Base-by-base conservation (phyloP, 2,797 vertebrate genomes). In the Parauchenoglanis ngamensis region DNA sequence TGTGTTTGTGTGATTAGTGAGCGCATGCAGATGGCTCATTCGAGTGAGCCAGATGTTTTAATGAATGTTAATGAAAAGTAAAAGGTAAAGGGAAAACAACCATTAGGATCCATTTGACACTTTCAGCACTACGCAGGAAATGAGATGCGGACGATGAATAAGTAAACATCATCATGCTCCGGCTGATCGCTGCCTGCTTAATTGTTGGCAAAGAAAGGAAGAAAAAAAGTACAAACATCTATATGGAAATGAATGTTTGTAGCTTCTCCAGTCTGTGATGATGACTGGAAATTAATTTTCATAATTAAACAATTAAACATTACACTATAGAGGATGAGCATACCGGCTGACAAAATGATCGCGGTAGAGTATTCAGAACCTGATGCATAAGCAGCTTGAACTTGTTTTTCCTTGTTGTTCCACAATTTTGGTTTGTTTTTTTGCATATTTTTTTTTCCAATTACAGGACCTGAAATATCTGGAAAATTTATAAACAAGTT, bases 11-110 rank as follows among this genome's bases (percentile, higher is more conserved):
- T 86, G 92, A 93, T 82, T 92, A 91, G 13, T n/a, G 89, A 87
- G 91, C 92, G 84, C 91, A 87, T 91, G 92, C 95, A 96, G 95
- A 95, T 95, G 95, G 94, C 92, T 93, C 92, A 92, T 93, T 96
- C 92, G 91, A 94, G 92, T 91, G 92, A 94, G 93, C 94, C 95
- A 96, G 95, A 95, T 96, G 95, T 96, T 96, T 95, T 94, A 95
- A 96, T 95, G 94, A 96, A 95, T 96, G 94, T 94, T 96, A 95
- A 96, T 95, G 94, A 93, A 95, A 95, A 95, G 94, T 93, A 93
- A 95, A 95, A 96, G 93, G 95, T 95, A 91, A 93, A 87, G 91
- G 92, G 94, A 91, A 94, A 94, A 95, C 94, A 95, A 89, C 92
- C 92, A 94, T 95, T 94, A 95, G 91, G 92, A 94, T 93, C 92